A percentile compares a stretch with the other conserved stretches of the same genome.
These are phyloP conservation scores for Nixonia krombeini DNA, from an alignment of 1,140 invertebrate species.

Conservation along the genomic window DNA sequence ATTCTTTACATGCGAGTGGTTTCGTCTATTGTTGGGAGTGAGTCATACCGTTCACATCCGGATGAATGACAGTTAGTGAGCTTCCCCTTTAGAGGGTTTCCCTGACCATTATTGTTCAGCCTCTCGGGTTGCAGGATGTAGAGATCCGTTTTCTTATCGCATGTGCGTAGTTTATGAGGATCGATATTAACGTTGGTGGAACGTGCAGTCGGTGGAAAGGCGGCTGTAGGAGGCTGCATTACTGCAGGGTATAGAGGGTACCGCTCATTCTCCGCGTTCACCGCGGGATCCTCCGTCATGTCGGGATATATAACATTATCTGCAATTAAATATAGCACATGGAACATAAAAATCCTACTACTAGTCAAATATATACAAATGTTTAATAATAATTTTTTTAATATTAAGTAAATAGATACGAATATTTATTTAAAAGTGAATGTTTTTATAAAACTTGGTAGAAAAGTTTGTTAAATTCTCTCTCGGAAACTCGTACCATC, in stretches of 20 bases:
- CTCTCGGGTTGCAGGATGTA: slow-evolving; percentile 87
- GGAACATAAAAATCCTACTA: too few relatives aligned
- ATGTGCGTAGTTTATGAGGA: slow-evolving; percentile 76
- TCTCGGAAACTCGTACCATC: slow-evolving; percentile 66
- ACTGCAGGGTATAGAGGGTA: slow-evolving; percentile 50
- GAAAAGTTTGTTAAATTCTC: too few relatives aligned
- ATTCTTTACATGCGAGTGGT: too few relatives aligned
- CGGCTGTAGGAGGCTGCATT: slow-evolving; percentile 57
- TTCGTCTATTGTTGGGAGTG: too few relatives aligned
- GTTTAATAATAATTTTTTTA: neutral
- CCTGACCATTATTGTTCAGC: slow-evolving; percentile 82
- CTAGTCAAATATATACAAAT: too few relatives aligned
- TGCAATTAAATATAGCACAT: slow-evolving; percentile 25
- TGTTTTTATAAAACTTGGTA: too few relatives aligned
- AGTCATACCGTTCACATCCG: slow-evolving; percentile 87
- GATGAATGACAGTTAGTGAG: slow-evolving; percentile 91
- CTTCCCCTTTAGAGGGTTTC: slow-evolving; percentile 87
- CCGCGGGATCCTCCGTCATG: slow-evolving; percentile 52
- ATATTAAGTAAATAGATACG: too few relatives aligned
- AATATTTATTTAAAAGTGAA: too few relatives aligned
- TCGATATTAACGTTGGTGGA: slow-evolving; percentile 59
- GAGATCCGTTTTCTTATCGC: slow-evolving; percentile 89
- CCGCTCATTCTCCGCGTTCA: slow-evolving; percentile 47
- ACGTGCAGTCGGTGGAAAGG: slow-evolving; percentile 61
- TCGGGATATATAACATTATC: slow-evolving; percentile 60